Conservation (phyloP, 2,888 invertebrate species). For the Aromia moschata region DNA sequence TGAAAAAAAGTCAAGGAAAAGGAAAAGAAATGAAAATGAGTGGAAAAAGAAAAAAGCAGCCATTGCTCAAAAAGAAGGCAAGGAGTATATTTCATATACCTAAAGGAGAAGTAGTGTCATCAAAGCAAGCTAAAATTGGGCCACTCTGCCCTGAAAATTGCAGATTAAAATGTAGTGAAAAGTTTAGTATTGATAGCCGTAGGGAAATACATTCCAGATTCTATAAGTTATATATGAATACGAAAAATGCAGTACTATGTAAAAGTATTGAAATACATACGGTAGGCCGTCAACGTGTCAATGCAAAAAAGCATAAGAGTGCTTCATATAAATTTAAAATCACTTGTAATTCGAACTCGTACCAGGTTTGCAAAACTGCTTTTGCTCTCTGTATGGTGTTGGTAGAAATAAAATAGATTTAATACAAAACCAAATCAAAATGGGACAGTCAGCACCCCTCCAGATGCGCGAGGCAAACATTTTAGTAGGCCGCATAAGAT, state of each 20-base stretch:
- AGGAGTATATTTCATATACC: constrained; percentile 28
- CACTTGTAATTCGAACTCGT: background rate
- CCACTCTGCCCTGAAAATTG: constrained; percentile 21
- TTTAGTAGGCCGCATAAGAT: constrained; percentile 23
- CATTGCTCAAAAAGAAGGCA: constrained; percentile 17
- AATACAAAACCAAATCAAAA: constrained; percentile 20
- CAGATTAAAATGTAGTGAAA: constrained; percentile 23
- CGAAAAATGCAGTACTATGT: constrained; percentile 17
- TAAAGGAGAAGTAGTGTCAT: constrained; percentile 22
- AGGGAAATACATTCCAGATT: constrained; percentile 17
- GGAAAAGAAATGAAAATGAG: too few relatives aligned
- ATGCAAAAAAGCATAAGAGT: constrained; percentile 10
- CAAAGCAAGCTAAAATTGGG: constrained; percentile 10
- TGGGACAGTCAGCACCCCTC: constrained; percentile 10
- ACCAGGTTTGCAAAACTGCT: constrained; percentile 17
- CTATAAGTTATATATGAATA: constrained; percentile 17
- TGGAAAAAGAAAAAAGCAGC: too few relatives aligned
- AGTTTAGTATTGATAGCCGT: too few relatives aligned
- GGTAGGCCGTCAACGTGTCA: background rate
- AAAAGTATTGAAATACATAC: constrained; percentile 5
- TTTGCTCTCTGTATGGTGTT: constrained; percentile 14
- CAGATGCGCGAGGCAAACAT: constrained; percentile 21
- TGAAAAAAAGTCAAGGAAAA: background rate
- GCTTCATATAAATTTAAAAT: constrained; percentile 10
- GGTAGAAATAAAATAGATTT: constrained; percentile 22